Evolutionary conservation across 2,113 vertebrate species (phyloP), one percentile per base, ranked within the genome.

Genomic region (Menidia beryllina): DNA sequence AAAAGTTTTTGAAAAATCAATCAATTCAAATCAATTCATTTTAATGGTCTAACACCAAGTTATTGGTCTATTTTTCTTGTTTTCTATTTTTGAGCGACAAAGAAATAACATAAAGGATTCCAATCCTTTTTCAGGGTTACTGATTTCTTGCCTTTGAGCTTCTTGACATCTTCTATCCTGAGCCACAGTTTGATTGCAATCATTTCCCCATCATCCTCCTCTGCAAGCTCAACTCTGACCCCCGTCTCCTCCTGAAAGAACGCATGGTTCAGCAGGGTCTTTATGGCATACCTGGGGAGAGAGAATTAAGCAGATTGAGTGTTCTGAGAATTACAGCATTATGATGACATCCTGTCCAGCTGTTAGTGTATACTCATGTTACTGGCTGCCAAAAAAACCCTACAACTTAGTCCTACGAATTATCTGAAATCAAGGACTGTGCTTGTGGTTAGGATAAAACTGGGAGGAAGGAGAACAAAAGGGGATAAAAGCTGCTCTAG

Each of bases 181-280:
- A 99, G 91, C 98, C 98, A 99, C 50, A 99, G 94, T 78, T 99
- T 99, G 85, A 99, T 98, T 36, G 95, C 96, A 24, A 98, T 98
- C 94, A 99, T 97, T 91, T 98, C 96, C 75, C 97, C 97, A 86
- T 99, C 97, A 20, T 99, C 97, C 89, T 99, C 98, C 83, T 99
- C 98, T 43, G 97, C 97, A 88, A 99, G 89, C 84, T 99, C 98
- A 89, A 99, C 98, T 55, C 97, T 94, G 79, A 99, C 98, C 41
- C 97, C 97, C 1, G 98, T 98, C 85, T 99, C 98, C 84, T 99
- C 97, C 88, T 98, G 97, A 91, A 99, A 99, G 94, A 99, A 99
- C 52, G 98, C 98, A 83, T 99, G 98, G 92, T 98, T 99, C 94
- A 99, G 82, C 88, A 99, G 95, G 87, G 96, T 96, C 90, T 99